Percentiles rank a stretch among this genome's conserved stretches.
These are phyloP conservation scores for Listronotus bonariensis DNA, from an alignment of 1,140 invertebrate genomes.

Conservation along the genomic window DNA sequence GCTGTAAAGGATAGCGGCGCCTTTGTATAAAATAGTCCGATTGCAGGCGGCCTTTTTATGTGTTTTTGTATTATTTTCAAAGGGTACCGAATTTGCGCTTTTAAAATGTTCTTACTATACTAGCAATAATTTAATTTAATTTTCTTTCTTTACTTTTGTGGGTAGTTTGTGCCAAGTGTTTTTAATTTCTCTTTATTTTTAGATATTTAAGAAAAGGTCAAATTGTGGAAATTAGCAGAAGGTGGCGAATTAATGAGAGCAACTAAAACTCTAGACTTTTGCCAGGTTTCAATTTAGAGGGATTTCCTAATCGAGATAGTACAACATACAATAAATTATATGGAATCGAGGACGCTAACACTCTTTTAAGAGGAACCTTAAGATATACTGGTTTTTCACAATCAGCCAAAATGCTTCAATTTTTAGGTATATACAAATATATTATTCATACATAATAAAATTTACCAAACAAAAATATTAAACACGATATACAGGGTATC, in stretches of 20 bases:
- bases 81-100: too few species aligned
- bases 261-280: constrained; percentile 83
- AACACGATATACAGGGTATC: too few species aligned
- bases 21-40: too few species aligned
- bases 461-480: too few species aligned
- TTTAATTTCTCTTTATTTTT: neutral
- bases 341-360: constrained; percentile 82
- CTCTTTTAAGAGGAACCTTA: constrained; percentile 79
- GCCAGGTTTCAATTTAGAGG: constrained; percentile 96
- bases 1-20: too few species aligned
- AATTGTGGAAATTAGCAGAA: constrained; percentile 83
- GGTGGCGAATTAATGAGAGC: constrained; percentile 87
- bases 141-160: too few species aligned
- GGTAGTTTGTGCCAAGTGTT: too few species aligned
- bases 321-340: constrained; percentile 88
- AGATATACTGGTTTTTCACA: constrained; percentile 79
- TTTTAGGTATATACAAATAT: constrained; percentile 58
- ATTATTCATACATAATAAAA: too few species aligned
- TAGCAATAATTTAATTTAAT: too few species aligned
- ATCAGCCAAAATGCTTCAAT: constrained; percentile 82
- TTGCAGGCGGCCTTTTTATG: too few species aligned
- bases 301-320: constrained; percentile 95
- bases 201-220: constrained; percentile 77
- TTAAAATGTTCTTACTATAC: too few species aligned
- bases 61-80: too few species aligned